A percentile compares a stretch with the other conserved stretches of the same genome.
phyloP scores from a whole-genome alignment of 2,113 vertebrate genomes.

The Crotalus horridus region DNA sequence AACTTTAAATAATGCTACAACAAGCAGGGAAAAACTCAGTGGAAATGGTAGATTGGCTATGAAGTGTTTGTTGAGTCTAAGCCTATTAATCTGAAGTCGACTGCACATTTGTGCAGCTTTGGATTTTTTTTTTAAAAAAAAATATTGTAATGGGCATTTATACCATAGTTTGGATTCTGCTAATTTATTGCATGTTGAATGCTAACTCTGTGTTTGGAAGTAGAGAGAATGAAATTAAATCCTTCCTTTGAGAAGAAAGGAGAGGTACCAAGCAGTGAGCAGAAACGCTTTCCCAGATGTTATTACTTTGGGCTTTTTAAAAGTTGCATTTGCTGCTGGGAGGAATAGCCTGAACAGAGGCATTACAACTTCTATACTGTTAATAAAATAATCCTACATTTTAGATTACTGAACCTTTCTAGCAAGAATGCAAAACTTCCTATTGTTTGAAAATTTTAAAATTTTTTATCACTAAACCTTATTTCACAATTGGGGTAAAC shows the following conservation, averaged over 20 bases:
- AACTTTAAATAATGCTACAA: constrained; percentile 69
- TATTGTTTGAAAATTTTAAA: neutral
- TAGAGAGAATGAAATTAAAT: constrained; percentile 5
- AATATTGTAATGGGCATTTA: constrained; percentile 33
- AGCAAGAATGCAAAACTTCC: neutral
- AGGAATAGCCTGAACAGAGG: neutral
- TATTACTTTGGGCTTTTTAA: neutral
- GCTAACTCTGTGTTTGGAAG: constrained; percentile 13
- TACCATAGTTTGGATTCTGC: constrained; percentile 36
- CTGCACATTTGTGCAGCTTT: constrained; percentile 56
- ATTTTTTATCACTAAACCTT: neutral
- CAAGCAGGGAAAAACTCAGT: constrained; percentile 57
- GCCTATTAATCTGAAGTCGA: constrained; percentile 60
- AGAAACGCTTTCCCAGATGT: neutral
- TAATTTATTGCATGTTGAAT: constrained; percentile 30
- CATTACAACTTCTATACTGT: neutral
- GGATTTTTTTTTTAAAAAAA: constrained; percentile 21
- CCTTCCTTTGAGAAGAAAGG: neutral
- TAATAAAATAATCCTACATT: neutral
- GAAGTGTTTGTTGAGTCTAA: constrained; percentile 52
- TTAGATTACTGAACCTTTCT: neutral
- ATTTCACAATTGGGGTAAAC: neutral
- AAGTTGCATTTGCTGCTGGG: neutral
- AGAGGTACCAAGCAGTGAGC: neutral
- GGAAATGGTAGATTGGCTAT: constrained; percentile 62